Percentiles rank a stretch among this genome's conserved stretches.
Evolutionary conservation across 2,113 vertebrate genomes (phyloP).

Genomic region (Solea senegalensis): DNA sequence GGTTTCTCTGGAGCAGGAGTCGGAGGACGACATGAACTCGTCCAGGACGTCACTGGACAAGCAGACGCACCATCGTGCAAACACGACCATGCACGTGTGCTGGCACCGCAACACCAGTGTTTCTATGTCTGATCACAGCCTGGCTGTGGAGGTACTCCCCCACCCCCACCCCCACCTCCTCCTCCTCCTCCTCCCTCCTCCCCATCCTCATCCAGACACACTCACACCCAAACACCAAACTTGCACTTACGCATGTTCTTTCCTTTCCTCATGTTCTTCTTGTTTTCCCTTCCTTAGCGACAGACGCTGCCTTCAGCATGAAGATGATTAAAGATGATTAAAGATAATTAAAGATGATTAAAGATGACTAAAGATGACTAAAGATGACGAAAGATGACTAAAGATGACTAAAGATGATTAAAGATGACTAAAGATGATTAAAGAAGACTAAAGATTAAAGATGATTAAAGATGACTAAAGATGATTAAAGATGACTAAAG

Average conservation of each 20-base stretch:
- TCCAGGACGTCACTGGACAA: slow-evolving; percentile 86
- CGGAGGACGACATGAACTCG: slow-evolving; percentile 87
- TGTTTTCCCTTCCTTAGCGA: too few relatives aligned
- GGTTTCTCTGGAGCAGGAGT: slow-evolving; percentile 89
- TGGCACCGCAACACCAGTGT: slow-evolving; percentile 96
- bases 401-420: too few relatives aligned
- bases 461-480: too few relatives aligned
- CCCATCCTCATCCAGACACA: background rate
- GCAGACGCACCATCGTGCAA: slow-evolving; percentile 89
- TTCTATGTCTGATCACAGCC: slow-evolving; percentile 93
- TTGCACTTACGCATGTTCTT: background rate
- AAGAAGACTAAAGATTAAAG: too few relatives aligned
- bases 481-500: too few relatives aligned
- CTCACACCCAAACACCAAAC: background rate
- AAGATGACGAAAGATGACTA: too few relatives aligned
- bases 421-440: too few relatives aligned
- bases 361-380: too few relatives aligned
- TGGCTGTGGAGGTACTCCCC: slow-evolving; percentile 90
- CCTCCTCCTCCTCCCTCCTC: slow-evolving; percentile 50
- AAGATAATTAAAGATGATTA: too few relatives aligned
- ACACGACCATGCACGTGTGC: slow-evolving; percentile 95
- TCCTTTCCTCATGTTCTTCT: background rate
- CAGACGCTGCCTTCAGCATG: too few relatives aligned
- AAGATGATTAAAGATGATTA: too few relatives aligned
- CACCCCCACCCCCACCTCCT: slow-evolving; percentile 28